Base-by-base conservation (phyloP, 2,113 vertebrate species). In the Urocynchramus pylzowi region DNA sequence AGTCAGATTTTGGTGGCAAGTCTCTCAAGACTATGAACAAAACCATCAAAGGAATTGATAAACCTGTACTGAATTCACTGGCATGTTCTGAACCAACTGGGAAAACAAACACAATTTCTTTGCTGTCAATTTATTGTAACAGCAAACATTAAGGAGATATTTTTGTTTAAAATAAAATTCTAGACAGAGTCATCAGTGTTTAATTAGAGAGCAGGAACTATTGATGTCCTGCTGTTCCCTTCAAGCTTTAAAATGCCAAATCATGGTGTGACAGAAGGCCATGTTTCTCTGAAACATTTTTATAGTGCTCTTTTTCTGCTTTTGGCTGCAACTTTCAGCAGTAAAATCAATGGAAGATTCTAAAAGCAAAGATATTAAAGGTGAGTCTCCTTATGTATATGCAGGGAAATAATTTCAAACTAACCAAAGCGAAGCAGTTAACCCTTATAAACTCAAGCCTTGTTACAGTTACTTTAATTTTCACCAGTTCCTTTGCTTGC, bases 141-240 rank as follows among this genome's bases (percentile, higher is more conserved):
- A 47, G 74, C 82, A 96, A 96, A 88, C n/a, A 85, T 97, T 92
- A 96, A 89, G 67, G 89, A 93, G 28, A 94, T 11, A 53, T 35
- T 90, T 95, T 76, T 89, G 33, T 94, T 89, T 84, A 81, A 95
- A 97, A 87, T 70, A 95, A 96, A 97, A 95, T 86, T 95, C 95
- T 95, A 94, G 89, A 54, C 81, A 96, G 19, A 90, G 63, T 88
- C 85, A 97, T 65, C 82, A 79, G 90, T 67, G 52, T 89, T 97
- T 98, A 97, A 97, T 98, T 95, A 97, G 91, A 96, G 70, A 96
- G 28, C 60, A 97, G 92, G 90, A 96, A 97, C 97, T 97, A 98
- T 91, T 97, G 92, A 97, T 8, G 8, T 75, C 39, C 82, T 81
- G 57, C 80, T 89, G 42, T 61, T 95, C 59, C 90, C 63, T 89